These are phyloP conservation scores for Tribolium madens DNA, from an alignment of 1,140 invertebrate species.

Conservation along the genomic window DNA sequence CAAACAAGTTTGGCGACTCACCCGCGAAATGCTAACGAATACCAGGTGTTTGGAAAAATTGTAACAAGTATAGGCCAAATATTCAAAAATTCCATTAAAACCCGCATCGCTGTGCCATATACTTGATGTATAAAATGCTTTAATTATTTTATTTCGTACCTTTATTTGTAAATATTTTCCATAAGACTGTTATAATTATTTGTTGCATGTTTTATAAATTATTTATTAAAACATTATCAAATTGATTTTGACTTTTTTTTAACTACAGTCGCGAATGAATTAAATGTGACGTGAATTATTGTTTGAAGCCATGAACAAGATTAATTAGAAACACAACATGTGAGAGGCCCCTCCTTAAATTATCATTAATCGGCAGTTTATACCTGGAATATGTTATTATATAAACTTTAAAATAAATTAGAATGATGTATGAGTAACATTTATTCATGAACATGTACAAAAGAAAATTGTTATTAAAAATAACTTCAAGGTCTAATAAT, in stretches of 20 bases:
- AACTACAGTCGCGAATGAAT: neutral
- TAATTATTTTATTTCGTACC: slow-evolving; percentile 38
- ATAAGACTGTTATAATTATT: slow-evolving; percentile 45
- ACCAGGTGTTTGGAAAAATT: slow-evolving; percentile 89
- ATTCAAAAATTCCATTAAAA: neutral
- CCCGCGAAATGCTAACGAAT: slow-evolving; percentile 90
- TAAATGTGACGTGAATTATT: slow-evolving; percentile 15
- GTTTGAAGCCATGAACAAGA: neutral
- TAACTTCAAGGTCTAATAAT: neutral
- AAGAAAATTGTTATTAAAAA: neutral
- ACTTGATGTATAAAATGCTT: slow-evolving; percentile 35
- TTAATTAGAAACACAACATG: slow-evolving; percentile 23
- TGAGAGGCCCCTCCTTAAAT: slow-evolving; percentile 22
- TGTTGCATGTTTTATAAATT: slow-evolving; percentile 40
- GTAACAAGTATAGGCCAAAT: slow-evolving; percentile 66
- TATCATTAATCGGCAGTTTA: slow-evolving; percentile 15
- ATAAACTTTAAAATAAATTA: slow-evolving; percentile 39
- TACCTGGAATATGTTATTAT: slow-evolving; percentile 23
- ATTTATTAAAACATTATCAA: slow-evolving; percentile 44
- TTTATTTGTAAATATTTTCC: neutral
- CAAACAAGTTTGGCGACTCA: slow-evolving; percentile 91
- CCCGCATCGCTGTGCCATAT: slow-evolving; percentile 42
- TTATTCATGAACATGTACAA: neutral
- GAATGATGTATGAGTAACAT: slow-evolving; percentile 1
- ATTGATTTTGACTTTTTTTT: neutral